Conservation (phyloP, 2,888 invertebrate species). For the Achlya flavicornis region DNA sequence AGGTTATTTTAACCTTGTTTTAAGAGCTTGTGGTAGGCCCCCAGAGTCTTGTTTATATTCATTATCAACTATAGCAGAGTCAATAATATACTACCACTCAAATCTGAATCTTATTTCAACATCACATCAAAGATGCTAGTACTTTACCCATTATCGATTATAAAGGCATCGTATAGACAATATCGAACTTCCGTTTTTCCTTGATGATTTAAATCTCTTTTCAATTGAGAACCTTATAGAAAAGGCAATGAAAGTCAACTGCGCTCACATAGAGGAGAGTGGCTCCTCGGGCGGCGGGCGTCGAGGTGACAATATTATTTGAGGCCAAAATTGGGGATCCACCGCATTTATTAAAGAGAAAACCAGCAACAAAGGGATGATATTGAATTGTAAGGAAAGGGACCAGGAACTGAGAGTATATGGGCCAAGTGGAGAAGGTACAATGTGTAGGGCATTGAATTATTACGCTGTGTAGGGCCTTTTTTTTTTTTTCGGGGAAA, state of each 20-base stretch:
- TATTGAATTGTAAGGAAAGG: constrained; percentile 80
- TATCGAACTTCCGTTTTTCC: not conserved
- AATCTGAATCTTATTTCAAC: too few species aligned
- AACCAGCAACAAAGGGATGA: constrained; percentile 82
- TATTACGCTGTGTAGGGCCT: too few species aligned
- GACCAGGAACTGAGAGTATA: constrained; percentile 35
- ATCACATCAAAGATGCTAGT: too few species aligned
- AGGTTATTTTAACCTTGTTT: too few species aligned
- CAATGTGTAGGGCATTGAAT: too few species aligned
- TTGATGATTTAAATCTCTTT: constrained; percentile 25
- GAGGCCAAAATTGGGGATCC: constrained; percentile 72
- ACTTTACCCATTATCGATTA: too few species aligned
- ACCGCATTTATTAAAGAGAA: constrained; percentile 81
- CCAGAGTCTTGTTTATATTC: too few species aligned
- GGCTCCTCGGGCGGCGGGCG: constrained; percentile 30
- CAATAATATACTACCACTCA: too few species aligned
- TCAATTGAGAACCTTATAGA: constrained; percentile 36
- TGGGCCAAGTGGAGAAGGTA: constrained; percentile 41
- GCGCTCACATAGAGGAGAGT: constrained; percentile 34
- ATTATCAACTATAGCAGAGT: too few species aligned
- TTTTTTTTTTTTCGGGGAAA: too few species aligned
- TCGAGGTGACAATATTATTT: constrained; percentile 80
- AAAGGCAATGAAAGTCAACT: constrained; percentile 55
- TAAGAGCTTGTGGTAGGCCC: too few species aligned
- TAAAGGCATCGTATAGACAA: constrained; percentile 8